phyloP scores from a whole-genome alignment of 64 coral and sea anemone genomes.

The Montipora sp. region DNA sequence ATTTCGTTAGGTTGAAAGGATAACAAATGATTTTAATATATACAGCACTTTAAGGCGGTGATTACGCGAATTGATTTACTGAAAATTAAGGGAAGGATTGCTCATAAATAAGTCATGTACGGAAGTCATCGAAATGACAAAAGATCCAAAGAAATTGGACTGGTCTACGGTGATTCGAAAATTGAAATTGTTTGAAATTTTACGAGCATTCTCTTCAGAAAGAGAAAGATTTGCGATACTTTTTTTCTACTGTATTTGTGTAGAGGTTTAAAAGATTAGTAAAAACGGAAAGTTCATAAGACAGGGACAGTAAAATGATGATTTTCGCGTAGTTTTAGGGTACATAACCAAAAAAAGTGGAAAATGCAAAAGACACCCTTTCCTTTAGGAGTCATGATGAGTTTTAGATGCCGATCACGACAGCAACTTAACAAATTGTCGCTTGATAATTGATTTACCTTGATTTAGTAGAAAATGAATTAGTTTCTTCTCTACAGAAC shows the following conservation, averaged over 20 bases:
- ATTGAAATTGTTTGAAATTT: not conserved
- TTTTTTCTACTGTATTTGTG: not conserved
- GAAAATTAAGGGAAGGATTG: slow-evolving; percentile 1
- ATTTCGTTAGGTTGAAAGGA: not conserved
- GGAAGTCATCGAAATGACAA: slow-evolving; percentile 21
- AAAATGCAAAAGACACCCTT: too few species aligned
- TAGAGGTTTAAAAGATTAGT: not conserved
- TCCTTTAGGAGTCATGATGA: too few species aligned
- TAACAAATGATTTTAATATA: not conserved
- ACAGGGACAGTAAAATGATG: too few species aligned
- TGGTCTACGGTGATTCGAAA: not conserved
- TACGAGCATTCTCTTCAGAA: not conserved
- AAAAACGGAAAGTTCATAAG: too few species aligned
- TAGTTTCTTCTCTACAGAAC: not conserved
- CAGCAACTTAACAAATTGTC: not conserved
- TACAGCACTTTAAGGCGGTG: not conserved
- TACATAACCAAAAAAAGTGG: too few species aligned
- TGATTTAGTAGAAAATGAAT: not conserved
- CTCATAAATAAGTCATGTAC: slow-evolving; percentile 36
- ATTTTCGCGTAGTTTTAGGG: too few species aligned
- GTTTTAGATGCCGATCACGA: not conserved
- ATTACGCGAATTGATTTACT: not conserved
- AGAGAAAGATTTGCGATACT: not conserved
- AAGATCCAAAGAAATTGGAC: slow-evolving; percentile 10
- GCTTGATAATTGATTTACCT: not conserved